Evolutionary conservation across 2,113 vertebrate genomes (phyloP).

Genomic region (Clarias macrocephalus): DNA sequence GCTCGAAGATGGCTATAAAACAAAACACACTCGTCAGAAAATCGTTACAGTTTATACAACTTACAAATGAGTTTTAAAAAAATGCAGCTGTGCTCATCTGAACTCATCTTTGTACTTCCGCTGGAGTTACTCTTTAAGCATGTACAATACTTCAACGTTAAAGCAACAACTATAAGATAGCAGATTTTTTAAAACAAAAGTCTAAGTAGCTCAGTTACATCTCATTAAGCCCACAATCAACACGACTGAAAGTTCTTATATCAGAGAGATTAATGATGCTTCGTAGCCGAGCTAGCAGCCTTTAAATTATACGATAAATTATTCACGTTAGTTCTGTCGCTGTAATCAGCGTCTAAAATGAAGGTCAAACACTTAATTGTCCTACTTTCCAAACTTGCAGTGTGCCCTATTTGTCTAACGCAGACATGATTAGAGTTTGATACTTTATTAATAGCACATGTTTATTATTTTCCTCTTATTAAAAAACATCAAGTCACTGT

Average conservation of each 20-base stretch:
- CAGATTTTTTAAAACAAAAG: not conserved
- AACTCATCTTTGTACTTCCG: not conserved
- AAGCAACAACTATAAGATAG: not conserved
- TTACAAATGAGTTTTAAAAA: not conserved
- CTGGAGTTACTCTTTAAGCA: not conserved
- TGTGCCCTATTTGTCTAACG: not conserved
- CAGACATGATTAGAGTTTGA: not conserved
- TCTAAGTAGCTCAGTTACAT: not conserved
- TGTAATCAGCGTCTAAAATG: not conserved
- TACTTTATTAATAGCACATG: not conserved
- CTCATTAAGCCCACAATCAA: constrained; percentile 6
- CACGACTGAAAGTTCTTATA: not conserved
- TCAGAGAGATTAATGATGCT: not conserved
- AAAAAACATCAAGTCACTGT: not conserved
- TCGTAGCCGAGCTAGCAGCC: not conserved
- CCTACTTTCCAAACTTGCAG: not conserved
- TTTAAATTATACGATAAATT: constrained; percentile 22
- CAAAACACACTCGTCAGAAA: not conserved
- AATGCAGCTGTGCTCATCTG: not conserved
- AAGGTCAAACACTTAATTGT: constrained; percentile 4
- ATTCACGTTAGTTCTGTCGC: not conserved
- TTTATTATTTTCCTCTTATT: not conserved
- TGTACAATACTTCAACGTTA: not conserved
- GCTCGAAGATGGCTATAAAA: constrained; percentile 90
- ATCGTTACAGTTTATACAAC: not conserved